These are phyloP conservation scores for Eulemur mongoz DNA, from an alignment of 2,797 vertebrate species.

Conservation along the genomic window DNA sequence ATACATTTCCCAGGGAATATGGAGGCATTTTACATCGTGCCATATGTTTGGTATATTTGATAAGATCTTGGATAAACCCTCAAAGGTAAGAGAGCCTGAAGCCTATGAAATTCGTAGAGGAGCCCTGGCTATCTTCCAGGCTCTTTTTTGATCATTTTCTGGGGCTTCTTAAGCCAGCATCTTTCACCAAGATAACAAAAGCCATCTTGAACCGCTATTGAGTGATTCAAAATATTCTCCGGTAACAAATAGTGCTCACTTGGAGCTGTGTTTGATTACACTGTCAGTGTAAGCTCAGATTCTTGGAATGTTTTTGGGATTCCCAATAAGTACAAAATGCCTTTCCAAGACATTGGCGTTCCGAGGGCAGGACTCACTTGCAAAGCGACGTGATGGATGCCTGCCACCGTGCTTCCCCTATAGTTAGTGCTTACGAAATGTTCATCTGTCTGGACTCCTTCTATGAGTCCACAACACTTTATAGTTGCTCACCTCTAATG, in stretches of 20 bases:
- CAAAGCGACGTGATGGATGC: background rate
- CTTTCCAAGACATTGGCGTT: background rate
- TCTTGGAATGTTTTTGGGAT: background rate
- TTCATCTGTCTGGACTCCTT: background rate
- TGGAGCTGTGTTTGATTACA: background rate
- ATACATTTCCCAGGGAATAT: background rate
- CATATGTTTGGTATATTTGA: background rate
- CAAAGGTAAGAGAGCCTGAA: background rate
- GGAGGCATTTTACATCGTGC: background rate
- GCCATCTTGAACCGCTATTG: background rate
- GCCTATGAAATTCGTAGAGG: background rate
- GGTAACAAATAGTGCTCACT: background rate
- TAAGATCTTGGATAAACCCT: background rate
- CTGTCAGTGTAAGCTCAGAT: background rate
- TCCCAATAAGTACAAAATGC: background rate
- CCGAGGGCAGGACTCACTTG: background rate
- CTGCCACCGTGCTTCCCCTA: background rate
- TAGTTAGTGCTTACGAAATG: background rate
- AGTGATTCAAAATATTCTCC: constrained; percentile 12
- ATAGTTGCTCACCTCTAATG: background rate
- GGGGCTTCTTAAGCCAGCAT: background rate
- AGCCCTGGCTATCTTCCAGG: background rate
- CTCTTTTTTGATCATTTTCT: constrained; percentile 22
- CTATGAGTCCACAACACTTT: background rate
- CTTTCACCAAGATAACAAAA: constrained; percentile 43